Percentiles rank a stretch among this genome's conserved stretches.
Conservation (phyloP, 2,113 vertebrate species). For the Myotis brandtii region DNA sequence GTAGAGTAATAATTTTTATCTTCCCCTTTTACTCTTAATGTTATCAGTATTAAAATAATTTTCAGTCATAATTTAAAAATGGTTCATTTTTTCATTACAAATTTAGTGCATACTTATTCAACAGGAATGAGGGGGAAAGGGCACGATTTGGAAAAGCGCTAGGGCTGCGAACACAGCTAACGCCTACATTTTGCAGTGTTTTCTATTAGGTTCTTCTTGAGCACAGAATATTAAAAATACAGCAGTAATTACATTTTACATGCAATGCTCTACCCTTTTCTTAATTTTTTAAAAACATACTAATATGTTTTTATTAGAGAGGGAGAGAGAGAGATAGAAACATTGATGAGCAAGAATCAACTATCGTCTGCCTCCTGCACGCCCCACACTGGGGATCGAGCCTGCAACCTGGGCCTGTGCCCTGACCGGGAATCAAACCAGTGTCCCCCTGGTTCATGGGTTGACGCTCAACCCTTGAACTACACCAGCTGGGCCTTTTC, state of each 20-base stretch:
- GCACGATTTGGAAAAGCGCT: background rate
- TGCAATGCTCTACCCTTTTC: background rate
- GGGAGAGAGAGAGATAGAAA: too few species aligned
- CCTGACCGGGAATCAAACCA: too few species aligned
- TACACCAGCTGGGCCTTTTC: too few species aligned
- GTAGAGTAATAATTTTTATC: constrained; percentile 61
- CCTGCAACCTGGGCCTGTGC: too few species aligned
- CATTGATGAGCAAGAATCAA: too few species aligned
- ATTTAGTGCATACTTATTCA: constrained; percentile 54
- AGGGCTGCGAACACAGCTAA: background rate
- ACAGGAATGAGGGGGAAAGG: background rate
- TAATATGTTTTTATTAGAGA: too few species aligned
- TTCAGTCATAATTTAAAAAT: constrained; percentile 45
- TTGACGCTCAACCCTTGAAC: too few species aligned
- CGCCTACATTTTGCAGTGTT: background rate
- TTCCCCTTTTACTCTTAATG: constrained; percentile 43
- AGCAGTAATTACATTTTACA: background rate
- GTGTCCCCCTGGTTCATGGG: too few species aligned
- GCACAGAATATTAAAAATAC: background rate
- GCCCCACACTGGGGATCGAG: too few species aligned
- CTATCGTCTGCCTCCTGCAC: too few species aligned
- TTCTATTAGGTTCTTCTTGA: constrained; percentile 2
- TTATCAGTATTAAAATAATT: constrained; percentile 60
- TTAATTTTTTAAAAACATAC: background rate
- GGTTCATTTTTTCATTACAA: constrained; percentile 50